Percentiles rank a stretch among this genome's conserved stretches.
Evolutionary conservation across 2,113 vertebrate species (phyloP).

Genomic region (Burhinus bistriatus): DNA sequence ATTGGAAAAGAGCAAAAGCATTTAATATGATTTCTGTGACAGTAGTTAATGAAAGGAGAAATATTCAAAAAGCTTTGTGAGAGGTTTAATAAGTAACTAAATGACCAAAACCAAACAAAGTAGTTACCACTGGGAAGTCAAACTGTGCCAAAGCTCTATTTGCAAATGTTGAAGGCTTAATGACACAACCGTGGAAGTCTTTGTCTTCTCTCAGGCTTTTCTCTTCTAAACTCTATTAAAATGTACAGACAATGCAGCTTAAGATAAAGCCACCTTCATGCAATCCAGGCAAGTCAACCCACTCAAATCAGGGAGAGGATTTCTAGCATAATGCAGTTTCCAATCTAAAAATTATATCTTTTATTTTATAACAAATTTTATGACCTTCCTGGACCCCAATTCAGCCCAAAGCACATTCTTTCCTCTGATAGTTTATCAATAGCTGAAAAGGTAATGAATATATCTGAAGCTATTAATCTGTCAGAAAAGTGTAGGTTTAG

Average conservation of each 20-base stretch:
- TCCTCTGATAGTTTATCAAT: not conserved
- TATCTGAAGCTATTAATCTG: not conserved
- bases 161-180: not conserved
- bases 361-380: not conserved
- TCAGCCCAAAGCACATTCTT: not conserved
- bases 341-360: not conserved
- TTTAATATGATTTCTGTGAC: not conserved
- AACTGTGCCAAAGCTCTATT: not conserved
- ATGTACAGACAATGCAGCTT: not conserved
- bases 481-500: not conserved
- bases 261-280: not conserved
- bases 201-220: not conserved
- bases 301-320: not conserved
- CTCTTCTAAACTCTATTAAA: not conserved
- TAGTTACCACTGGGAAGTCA: not conserved
- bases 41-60: not conserved
- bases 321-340: not conserved
- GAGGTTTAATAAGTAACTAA: not conserved
- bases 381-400: not conserved
- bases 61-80: not conserved
- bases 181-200: not conserved
- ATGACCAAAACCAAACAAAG: not conserved
- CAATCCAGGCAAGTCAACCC: not conserved
- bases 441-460: not conserved
- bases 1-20: not conserved